Percentiles rank a stretch among this genome's conserved stretches.
Evolutionary conservation across 2,797 vertebrate genomes (phyloP).

Genomic region (Sylvilagus floridanus): DNA sequence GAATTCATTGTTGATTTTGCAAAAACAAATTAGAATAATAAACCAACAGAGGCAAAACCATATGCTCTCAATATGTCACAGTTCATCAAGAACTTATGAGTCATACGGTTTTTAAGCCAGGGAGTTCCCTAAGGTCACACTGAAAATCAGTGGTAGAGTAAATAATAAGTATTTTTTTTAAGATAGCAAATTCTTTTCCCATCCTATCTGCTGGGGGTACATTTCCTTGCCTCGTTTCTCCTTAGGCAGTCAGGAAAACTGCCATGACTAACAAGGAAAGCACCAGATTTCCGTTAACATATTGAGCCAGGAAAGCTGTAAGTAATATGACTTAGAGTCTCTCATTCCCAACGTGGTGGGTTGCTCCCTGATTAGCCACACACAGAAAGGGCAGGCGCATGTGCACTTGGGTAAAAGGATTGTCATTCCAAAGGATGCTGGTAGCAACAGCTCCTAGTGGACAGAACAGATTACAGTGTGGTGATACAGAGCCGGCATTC

Average conservation of each 20-base stretch:
- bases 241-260: neutral
- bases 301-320: neutral
- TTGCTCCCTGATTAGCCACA: neutral
- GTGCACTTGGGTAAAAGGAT: neutral
- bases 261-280: constrained; percentile 11
- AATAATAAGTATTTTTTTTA: constrained; percentile 27
- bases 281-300: neutral
- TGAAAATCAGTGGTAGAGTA: constrained; percentile 54
- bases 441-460: too few relatives aligned
- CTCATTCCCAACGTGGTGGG: neutral
- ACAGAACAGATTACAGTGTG: neutral
- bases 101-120: constrained; percentile 64
- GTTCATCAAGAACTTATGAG: constrained; percentile 50
- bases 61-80: constrained; percentile 12
- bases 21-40: constrained; percentile 28
- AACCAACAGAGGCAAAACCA: neutral
- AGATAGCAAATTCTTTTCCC: constrained; percentile 58
- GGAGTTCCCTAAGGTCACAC: constrained; percentile 64
- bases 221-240: constrained; percentile 42
- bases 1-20: neutral
- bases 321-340: neutral
- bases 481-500: neutral
- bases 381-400: neutral
- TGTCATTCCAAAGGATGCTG: neutral
- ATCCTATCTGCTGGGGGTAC: neutral